Evolutionary conservation across 1,140 invertebrate species (phyloP), one percentile per base, ranked within the genome.

Genomic region (Whitmania pigra): DNA sequence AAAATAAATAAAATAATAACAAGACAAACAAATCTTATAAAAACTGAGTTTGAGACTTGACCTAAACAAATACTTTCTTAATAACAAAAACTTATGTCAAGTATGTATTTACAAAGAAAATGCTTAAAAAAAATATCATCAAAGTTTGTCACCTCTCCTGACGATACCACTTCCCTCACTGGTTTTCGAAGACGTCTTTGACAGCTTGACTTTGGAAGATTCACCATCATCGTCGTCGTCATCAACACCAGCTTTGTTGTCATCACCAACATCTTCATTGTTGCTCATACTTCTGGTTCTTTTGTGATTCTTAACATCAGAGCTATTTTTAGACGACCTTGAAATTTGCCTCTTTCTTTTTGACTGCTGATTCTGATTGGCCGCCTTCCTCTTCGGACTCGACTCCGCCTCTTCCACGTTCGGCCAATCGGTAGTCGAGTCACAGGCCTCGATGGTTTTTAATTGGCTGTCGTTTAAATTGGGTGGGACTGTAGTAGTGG

Each of bases 371-470:
- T 63, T 63, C 29, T 63, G 22, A 63, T 13, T 11, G 11, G 11
- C 29, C 57, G 29, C 29, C 29, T 63, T 63, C 22, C 18, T 63
- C 22, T 22, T 25, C 18, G 57, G 29, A 63, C 22, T 63, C 11
- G 22, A 13, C 4, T n/a, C 29, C 3, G 11, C 29, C 29, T 22
- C 29, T 13, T 31, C 29, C 29, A 31, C 2, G 57, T 18, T 63
- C 57, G 57, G 57, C 57, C 57, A 63, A 63, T 63, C 57, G 29
- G 57, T 63, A 7, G 57, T 63, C 29, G 57, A 63, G 29, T 63
- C 57, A 15, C 57, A 63, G 29, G 57, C 57, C 29, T 63, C 57
- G 29, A 63, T 31, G 22, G 57, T 63, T 31, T 63, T 63, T 57
- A 25, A 57, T 57, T 57, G 54, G 54, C 25, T 57, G 25, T 20